Conservation (phyloP, 2,888 invertebrate species). For the Anagyrus pseudococci region DNA sequence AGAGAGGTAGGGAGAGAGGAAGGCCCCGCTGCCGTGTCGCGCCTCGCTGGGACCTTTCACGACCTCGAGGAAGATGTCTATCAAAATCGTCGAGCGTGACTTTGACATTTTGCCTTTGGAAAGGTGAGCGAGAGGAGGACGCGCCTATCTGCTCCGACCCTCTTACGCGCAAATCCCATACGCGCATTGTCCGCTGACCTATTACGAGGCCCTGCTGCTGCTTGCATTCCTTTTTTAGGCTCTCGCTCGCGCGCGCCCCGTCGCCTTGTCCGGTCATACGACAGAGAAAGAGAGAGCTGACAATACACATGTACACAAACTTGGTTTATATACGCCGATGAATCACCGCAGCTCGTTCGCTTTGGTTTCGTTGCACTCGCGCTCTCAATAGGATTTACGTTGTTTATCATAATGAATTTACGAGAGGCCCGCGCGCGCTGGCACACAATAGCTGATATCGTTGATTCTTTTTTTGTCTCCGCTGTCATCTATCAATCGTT, state of each 20-base stretch:
- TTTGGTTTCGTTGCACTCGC: no score
- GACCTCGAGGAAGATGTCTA: conserved; percentile 41
- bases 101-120: conserved; percentile 37
- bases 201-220: conserved; percentile 5
- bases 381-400: no score
- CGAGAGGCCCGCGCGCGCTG: no score
- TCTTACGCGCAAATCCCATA: not conserved
- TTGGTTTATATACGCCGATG: no score
- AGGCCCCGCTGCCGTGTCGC: conserved; percentile 4
- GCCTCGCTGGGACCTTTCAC: conserved; percentile 29
- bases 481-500: no score
- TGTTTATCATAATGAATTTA: no score
- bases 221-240: conserved; percentile 27
- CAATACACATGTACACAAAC: no score
- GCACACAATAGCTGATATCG: no score
- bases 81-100: conserved; percentile 39
- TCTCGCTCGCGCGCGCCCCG: conserved; percentile 9
- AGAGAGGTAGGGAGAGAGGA: conserved; percentile 4
- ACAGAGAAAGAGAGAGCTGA: no score
- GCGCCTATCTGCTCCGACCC: not conserved
- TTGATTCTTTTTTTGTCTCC: no score
- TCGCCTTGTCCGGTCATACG: no score
- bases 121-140: not conserved
- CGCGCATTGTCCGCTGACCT: conserved; percentile 1
- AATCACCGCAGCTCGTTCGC: no score